Conservation (phyloP, 2,888 invertebrate species). For the Leucozona laternaria region DNA sequence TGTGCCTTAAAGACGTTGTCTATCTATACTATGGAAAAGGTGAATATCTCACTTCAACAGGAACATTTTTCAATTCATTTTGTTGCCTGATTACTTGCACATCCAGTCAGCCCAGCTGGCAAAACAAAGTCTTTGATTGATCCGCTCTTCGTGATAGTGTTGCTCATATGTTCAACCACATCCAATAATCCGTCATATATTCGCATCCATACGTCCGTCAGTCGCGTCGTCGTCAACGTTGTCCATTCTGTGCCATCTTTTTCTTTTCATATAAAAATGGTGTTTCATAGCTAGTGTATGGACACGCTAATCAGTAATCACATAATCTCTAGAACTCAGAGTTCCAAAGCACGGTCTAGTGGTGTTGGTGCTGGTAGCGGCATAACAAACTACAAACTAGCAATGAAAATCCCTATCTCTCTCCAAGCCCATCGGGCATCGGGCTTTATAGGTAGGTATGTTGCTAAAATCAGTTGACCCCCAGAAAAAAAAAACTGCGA, state of each 20-base stretch:
- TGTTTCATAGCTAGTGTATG: conserved; percentile 40
- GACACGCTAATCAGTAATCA: conserved; percentile 72
- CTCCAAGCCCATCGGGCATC: conserved; percentile 15
- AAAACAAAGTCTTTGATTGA: conserved; percentile 65
- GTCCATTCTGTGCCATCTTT: conserved; percentile 18
- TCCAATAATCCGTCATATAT: conserved; percentile 70
- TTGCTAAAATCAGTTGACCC: conserved; percentile 66
- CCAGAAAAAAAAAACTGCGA: conserved; percentile 43
- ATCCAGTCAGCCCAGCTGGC: background rate
- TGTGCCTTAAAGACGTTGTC: background rate
- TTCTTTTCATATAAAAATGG: conserved; percentile 1
- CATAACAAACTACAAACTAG: conserved; percentile 38
- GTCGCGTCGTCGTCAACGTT: background rate
- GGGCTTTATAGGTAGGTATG: conserved; percentile 18
- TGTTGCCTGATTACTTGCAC: background rate
- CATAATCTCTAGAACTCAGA: conserved; percentile 70
- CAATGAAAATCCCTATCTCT: conserved; percentile 59
- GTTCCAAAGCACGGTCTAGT: conserved; percentile 57
- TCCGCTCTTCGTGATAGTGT: conserved; percentile 72
- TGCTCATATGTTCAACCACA: conserved; percentile 35
- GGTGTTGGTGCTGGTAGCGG: conserved; percentile 6
- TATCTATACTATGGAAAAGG: background rate
- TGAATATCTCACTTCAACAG: conserved; percentile 46
- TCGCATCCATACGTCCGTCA: conserved; percentile 41
- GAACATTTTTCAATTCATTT: conserved; percentile 23